Evolutionary conservation across 30 jellyfish, hydroid and myxozoan genomes (phyloP), one percentile per base, ranked within the genome.

Genomic region (Cassiopea xamachana): DNA sequence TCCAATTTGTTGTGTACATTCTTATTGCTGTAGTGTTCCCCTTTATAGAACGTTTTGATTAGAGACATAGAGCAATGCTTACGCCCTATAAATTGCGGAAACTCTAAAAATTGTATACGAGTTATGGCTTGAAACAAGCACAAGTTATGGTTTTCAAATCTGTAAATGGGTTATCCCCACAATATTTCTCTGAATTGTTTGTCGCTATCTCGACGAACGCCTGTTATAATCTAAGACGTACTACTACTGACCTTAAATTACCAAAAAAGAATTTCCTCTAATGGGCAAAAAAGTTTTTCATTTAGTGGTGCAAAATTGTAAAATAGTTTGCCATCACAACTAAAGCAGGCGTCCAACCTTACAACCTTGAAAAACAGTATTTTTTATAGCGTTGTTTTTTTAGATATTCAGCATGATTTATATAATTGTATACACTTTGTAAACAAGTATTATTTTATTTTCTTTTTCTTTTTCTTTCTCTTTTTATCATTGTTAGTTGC

Each of bases 181-280:
- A 69, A 16, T 75, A 75, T 75, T 74, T 75, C 5, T 75, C 48
- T 46, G 85, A 75, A 14, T 75, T 75, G 48, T 75, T 75, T 75
- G 61, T 75, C 48, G 61, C 69, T 14, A 75, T 8, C 85, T 75
- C 67, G 85, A 75, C 85, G 13, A 75, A 75, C 85, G 44, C 85
- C 48, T 75, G 55, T 7, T 75, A 75, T n/a, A 75, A 75, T 9
- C 85, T 75, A 75, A 45, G 85, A 74, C 45, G 85, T 75, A 75
- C 85, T 75, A 15, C 85, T 6, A 75, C 85, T 45, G 85, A 27
- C 64, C 85, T 75, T n/a, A 75, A 74, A 46, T 46, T 75, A 75
- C 85, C 85, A 18, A 75, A 75, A 13, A 49, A 75, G n/a, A 75
- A 46, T 69, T n/a, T 16, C 79, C 79, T 69, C 79, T 15, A 69